Conservation (phyloP, 2,888 invertebrate species). For the Nomada ferruginata region DNA sequence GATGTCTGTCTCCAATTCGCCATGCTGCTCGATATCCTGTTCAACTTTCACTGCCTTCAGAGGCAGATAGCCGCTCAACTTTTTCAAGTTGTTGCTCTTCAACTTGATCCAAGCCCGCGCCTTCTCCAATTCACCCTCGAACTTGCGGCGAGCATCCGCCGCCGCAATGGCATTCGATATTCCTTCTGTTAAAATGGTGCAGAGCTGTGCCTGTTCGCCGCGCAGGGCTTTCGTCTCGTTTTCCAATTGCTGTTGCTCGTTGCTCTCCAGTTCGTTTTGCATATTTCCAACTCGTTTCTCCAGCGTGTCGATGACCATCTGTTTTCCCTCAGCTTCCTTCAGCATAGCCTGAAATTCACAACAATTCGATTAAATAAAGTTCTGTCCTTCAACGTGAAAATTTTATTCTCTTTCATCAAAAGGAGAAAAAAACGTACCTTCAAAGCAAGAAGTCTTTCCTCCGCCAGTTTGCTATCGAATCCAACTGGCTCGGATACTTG, state of each 20-base stretch:
- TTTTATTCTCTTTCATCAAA: constrained; percentile 5
- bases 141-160: constrained; percentile 89
- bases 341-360: constrained; percentile 85
- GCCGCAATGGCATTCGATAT: constrained; percentile 90
- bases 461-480: constrained; percentile 91
- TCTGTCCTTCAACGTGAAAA: neutral
- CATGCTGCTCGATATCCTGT: constrained; percentile 91
- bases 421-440: constrained; percentile 83
- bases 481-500: constrained; percentile 89
- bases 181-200: constrained; percentile 89
- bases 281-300: constrained; percentile 93
- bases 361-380: neutral
- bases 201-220: constrained; percentile 90
- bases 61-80: constrained; percentile 91
- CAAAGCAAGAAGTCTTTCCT: constrained; percentile 89
- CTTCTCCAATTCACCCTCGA: constrained; percentile 92
- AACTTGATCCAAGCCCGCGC: constrained; percentile 92
- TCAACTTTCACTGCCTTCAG: constrained; percentile 93
- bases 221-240: constrained; percentile 89
- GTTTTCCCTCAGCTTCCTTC: constrained; percentile 94
- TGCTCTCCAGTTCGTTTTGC: constrained; percentile 93
- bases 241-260: constrained; percentile 92
- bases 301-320: constrained; percentile 92
- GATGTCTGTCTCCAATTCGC: constrained; percentile 90
- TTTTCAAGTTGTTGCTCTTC: constrained; percentile 91